These are phyloP conservation scores for Oryctolagus cuniculus DNA, from an alignment of 2,113 vertebrate genomes.

Conservation along the genomic window DNA sequence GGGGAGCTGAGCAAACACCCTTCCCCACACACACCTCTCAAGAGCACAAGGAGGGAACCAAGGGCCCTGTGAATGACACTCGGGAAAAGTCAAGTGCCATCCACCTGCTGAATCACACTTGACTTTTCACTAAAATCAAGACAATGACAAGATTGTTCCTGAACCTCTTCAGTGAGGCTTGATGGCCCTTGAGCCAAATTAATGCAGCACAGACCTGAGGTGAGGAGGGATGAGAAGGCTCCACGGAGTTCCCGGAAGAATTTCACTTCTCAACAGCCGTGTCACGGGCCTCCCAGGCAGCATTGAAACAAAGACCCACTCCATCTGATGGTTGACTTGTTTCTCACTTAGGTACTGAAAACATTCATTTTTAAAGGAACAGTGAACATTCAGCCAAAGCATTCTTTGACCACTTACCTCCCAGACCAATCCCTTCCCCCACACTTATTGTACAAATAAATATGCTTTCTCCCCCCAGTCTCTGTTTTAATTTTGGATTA, in stretches of 20 bases:
- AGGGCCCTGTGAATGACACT: neutral
- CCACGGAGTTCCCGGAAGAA: neutral
- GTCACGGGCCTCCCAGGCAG: neutral
- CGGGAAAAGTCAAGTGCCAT: conserved; percentile 69
- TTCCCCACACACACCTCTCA: neutral
- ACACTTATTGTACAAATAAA: neutral
- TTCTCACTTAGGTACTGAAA: neutral
- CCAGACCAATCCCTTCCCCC: neutral
- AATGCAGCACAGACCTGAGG: neutral
- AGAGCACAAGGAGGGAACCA: neutral
- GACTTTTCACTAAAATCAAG: conserved; percentile 79
- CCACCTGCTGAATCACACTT: conserved; percentile 60
- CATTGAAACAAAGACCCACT: neutral
- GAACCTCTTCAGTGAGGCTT: conserved; percentile 26
- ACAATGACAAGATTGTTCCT: conserved; percentile 64
- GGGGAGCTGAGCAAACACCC: neutral
- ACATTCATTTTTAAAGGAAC: neutral
- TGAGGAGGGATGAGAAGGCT: neutral
- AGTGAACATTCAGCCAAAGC: neutral
- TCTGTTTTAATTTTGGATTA: too few relatives aligned
- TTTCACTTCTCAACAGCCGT: neutral
- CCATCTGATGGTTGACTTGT: neutral
- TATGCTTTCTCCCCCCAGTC: too few relatives aligned
- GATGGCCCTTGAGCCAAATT: conserved; percentile 61
- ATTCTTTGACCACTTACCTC: neutral